Evolutionary conservation across 53 echinoderm and acorn worm species (phyloP), one percentile per base, ranked within the genome.

Genomic region (Arbacia lixula): DNA sequence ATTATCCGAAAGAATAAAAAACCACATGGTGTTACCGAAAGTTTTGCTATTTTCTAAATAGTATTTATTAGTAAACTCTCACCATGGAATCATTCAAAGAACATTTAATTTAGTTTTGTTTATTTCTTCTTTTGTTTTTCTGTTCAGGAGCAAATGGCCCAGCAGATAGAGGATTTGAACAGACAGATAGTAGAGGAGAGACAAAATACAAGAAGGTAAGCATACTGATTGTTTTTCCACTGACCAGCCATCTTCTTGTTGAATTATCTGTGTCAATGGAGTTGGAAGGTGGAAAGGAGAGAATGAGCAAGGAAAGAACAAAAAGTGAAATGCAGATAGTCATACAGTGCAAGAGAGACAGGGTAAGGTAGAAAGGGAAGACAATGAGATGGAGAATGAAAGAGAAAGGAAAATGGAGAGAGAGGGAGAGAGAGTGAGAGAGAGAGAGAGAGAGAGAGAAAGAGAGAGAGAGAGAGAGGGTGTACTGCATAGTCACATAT

Each of bases 121-220:
- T 52, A 76, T 40, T 60, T 61, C 14, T 27, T 12, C 25, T 3
- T 42, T 76, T 63, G 32, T 63, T 54, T 16, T 52, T 79, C n/a
- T n/a, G n/a, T 67, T 3, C 66, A 89, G 89, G 89, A 89, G 71
- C 64, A 76, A 34, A 85, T 89, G 78, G 89, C 86, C 20, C 43
- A 63, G 51, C 76, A 89, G 78, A 76, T 89, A 32, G 89, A 89
- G 57, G 89, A 89, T 76, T 78, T 89, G 35, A 89, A 69, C 74
- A 52, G 85, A 30, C 89, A 89, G 85, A 39, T 89, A 33, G 42
- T 76, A n/a, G 89, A 89, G 56, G 89, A 89, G 85, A 85, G 78
- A 66, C 89, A 89, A 35, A 78, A 86, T 50, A 89, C 89, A 53
- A 85, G 89, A 76, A 85, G 89, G 89, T 89, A 68, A 53, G 36